Base-by-base conservation (phyloP, 2,113 vertebrate species). In the Oenanthe oenanthe region DNA sequence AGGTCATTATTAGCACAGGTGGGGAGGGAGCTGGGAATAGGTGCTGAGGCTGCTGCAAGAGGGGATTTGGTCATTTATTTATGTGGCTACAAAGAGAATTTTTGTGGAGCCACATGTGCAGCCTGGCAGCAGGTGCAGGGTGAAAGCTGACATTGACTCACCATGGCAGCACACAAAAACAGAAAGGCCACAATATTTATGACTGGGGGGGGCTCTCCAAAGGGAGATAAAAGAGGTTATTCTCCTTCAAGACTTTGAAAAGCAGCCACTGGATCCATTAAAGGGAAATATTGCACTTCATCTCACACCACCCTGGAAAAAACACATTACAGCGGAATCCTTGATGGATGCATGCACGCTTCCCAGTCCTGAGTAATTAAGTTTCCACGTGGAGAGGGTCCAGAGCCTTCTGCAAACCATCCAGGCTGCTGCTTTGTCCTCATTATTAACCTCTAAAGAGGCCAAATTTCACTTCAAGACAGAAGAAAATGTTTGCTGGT, bases 1-100 rank as follows among this genome's bases (percentile, higher is more conserved):
- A 96, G 47, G 82, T 82, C 76, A 92, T 79, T 94, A 88, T 95
- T 96, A 92, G 92, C 82, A 92, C 85, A 95, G 77, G 21, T 93
- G 95, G 77, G 43, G 28, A 94, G 83, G 48, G 63, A 93, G 40
- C 18, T 83, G 74, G 40, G 58, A 95, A 61, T 36, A 66, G 71
- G 71, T 57, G 71, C 82, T 65, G 56, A 66, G 82, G 75, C 60
- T 90, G 67, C 90, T 86, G 47, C 58, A 88, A 18, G 67, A 92
- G 38, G 22, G 34, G 34, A 70, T 80, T 77, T 25, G 60, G 60
- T 74, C 48, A 85, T 90, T 92, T 89, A 81, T 89, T 95, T 77
- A 50, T 36, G 72, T 53, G 78, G 86, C 42, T 74, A 57, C 78
- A 88, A 73, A 50, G 26, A 75, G 34, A 1, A 2, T 15, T 88